Conservation (phyloP, 2,113 vertebrate species). For the Mohoua ochrocephala region DNA sequence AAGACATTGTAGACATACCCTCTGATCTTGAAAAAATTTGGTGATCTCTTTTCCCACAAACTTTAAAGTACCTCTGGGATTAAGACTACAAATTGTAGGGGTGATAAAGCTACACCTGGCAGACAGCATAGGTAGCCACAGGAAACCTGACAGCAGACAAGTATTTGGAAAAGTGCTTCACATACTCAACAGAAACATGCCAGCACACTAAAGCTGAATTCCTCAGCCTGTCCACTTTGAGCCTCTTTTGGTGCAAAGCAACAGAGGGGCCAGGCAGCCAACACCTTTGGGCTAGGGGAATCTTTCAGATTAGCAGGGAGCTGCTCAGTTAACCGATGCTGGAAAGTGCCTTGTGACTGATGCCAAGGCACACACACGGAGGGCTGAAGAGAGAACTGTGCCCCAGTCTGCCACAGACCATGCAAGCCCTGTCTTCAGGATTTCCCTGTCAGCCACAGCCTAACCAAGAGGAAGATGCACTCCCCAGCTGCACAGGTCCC, state of each 20-base stretch:
- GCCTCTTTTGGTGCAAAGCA: not conserved
- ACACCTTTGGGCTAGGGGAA: not conserved
- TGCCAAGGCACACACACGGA: accelerated
- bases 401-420: not conserved
- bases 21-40: not conserved
- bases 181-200: not conserved
- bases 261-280: not conserved
- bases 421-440: not conserved
- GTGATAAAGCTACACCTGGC: not conserved
- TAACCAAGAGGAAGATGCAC: not conserved
- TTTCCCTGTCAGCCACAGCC: not conserved
- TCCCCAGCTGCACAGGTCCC: not conserved
- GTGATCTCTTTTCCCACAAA: not conserved
- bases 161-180: not conserved
- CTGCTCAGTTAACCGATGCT: not conserved
- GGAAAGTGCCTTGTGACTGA: not conserved
- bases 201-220: not conserved
- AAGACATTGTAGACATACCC: not conserved
- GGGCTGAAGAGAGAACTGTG: not conserved
- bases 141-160: not conserved
- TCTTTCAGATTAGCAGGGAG: not conserved
- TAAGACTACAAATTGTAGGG: not conserved
- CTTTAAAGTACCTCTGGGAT: not conserved
- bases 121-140: not conserved
- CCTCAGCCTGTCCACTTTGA: not conserved